These are phyloP conservation scores for Apistogramma diplotaenia DNA, from an alignment of 2,113 vertebrate genomes.

Conservation along the genomic window DNA sequence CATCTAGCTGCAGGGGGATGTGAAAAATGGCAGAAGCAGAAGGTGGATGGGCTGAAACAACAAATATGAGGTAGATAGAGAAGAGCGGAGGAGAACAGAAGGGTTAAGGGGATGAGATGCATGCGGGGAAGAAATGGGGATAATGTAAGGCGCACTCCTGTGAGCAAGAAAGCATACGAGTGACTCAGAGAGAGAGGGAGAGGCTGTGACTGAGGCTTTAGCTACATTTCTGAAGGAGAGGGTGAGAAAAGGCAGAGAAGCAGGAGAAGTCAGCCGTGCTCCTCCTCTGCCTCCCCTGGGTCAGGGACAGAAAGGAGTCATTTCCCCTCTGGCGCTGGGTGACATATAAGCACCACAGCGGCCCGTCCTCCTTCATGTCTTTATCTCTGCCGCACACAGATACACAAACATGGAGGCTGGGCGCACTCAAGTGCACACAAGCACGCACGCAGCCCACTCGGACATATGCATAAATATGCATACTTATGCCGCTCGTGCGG, in stretches of 20 bases:
- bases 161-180: neutral
- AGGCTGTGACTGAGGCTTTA: slow-evolving; percentile 38
- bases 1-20: slow-evolving; percentile 39
- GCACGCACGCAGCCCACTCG: slow-evolving; percentile 11
- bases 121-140: neutral
- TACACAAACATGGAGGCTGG: slow-evolving; percentile 27
- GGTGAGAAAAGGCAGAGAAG: slow-evolving; percentile 45
- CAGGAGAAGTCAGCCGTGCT: slow-evolving; percentile 48
- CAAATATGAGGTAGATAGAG: slow-evolving; percentile 46
- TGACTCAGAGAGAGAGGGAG: slow-evolving; percentile 10
- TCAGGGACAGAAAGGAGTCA: slow-evolving; percentile 58
- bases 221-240: slow-evolving; percentile 53
- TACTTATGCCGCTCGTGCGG: slow-evolving; percentile 15
- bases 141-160: slow-evolving; percentile 4
- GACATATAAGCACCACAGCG: slow-evolving; percentile 62
- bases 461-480: slow-evolving; percentile 50
- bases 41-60: slow-evolving; percentile 4
- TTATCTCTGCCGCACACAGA: slow-evolving; percentile 44
- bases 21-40: slow-evolving; percentile 25
- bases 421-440: slow-evolving; percentile 23
- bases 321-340: slow-evolving; percentile 52
- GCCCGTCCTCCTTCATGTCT: slow-evolving; percentile 47
- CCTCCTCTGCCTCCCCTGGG: slow-evolving; percentile 45
- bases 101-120: slow-evolving; percentile 29
- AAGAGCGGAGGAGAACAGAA: slow-evolving; percentile 14